phyloP scores from a whole-genome alignment of 2,113 vertebrate genomes.

The Phoenicopterus ruber region DNA sequence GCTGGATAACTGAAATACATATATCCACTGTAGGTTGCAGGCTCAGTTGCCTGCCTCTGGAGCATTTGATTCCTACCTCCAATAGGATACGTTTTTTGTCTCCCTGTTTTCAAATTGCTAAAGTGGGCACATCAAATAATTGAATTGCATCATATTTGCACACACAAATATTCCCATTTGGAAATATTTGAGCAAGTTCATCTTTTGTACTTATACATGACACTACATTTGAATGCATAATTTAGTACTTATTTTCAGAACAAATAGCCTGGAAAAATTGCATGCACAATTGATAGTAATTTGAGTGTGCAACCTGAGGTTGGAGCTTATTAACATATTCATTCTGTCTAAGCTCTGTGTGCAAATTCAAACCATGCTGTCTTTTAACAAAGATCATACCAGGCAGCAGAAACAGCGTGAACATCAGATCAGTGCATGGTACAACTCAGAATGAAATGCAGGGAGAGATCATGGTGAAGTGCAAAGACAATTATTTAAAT shows the following conservation, averaged over 20 bases:
- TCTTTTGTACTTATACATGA: slow-evolving; percentile 35
- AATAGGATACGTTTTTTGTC: neutral
- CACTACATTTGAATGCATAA: slow-evolving; percentile 63
- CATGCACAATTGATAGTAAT: slow-evolving; percentile 75
- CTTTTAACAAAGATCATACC: slow-evolving; percentile 34
- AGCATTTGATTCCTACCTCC: neutral
- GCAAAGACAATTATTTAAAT: neutral
- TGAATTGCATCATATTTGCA: slow-evolving; percentile 53
- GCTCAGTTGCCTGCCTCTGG: neutral
- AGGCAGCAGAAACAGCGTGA: neutral
- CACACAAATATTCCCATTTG: slow-evolving; percentile 48
- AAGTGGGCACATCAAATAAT: neutral
- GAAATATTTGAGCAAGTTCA: slow-evolving; percentile 69
- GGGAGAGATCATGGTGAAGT: neutral
- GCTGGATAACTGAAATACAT: neutral
- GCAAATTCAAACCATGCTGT: slow-evolving; percentile 57
- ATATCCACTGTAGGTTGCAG: fast-evolving
- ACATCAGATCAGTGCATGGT: neutral
- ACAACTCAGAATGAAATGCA: neutral
- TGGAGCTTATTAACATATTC: slow-evolving; percentile 67
- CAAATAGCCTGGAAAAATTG: slow-evolving; percentile 74
- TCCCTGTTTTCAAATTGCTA: neutral
- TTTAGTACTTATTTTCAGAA: slow-evolving; percentile 74
- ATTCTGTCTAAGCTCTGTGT: slow-evolving; percentile 48
- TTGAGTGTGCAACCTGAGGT: slow-evolving; percentile 60